Evolutionary conservation across 2,888 invertebrate species (phyloP).

Genomic region (Amphipyra berbera): DNA sequence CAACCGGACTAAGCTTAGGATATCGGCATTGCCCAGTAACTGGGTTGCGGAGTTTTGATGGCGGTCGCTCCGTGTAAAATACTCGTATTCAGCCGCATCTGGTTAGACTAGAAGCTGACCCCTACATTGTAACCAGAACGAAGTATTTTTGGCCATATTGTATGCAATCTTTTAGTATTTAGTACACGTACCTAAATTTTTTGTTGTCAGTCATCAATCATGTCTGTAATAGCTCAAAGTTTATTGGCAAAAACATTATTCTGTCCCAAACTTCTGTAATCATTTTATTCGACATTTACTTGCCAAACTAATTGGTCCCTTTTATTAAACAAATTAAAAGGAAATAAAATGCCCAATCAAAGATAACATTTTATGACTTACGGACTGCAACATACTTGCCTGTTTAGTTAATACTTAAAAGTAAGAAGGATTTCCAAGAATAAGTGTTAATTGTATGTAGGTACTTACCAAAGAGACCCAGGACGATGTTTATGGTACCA

Average conservation of each 20-base stretch:
- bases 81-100: too few relatives aligned
- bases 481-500: conserved; percentile 83
- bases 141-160: not conserved
- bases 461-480: conserved; percentile 84
- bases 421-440: conserved; percentile 13
- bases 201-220: too few relatives aligned
- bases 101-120: too few relatives aligned
- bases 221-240: too few relatives aligned
- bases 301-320: not conserved
- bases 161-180: not conserved
- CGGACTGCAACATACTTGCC: not conserved
- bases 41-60: too few relatives aligned
- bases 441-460: conserved; percentile 50
- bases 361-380: conserved; percentile 33
- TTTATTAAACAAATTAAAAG: conserved; percentile 17
- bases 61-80: too few relatives aligned
- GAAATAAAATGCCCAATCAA: conserved; percentile 8
- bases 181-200: too few relatives aligned
- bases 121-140: too few relatives aligned
- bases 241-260: too few relatives aligned
- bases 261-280: not conserved
- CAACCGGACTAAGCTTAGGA: too few relatives aligned
- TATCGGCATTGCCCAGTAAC: too few relatives aligned
- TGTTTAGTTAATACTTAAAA: conserved; percentile 5
- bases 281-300: not conserved